Base-by-base conservation (phyloP, 1,140 invertebrate genomes). In the Brachionus paranguensis region DNA sequence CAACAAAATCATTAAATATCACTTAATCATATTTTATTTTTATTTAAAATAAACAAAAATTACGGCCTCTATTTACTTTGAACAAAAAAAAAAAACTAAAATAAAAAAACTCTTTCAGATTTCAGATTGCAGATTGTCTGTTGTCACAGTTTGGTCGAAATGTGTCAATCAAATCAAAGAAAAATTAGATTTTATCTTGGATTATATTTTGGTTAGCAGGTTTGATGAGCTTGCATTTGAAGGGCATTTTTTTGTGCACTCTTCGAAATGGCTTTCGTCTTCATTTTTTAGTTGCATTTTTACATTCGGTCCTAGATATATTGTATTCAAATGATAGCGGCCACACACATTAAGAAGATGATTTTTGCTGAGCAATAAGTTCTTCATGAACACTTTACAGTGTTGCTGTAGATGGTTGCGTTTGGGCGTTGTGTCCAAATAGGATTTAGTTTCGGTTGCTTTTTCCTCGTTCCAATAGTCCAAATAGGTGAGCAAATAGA, bases 401-500 rank as follows among this genome's bases (percentile, higher is more conserved):
- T 64, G 10, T 47, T 45, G 37, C 27, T 37, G 20, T 6, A 33
- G 24, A 14, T 20, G 45, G 12, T 76, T 29, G 5, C 78, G 53
- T 29, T 27, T 65, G 0, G 53, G 53, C 43, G 53, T 6, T 79
- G 41, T 33, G 11, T 47, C 53, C 12, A 27, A 20, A 60, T 47
- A 81, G 12, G 17, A 37, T 68, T 33, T 81, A 7, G 10, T 81
- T 24, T 43, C 55, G 8, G 11, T 24, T 1, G 76, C 27, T 33
- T 55, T 64, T 64, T 64, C 64, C 27, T 81, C 53, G 29, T 60
- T 60, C 78, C 78, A 81, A 64, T 64, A 81, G 27, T 81, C 78
- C 11, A 81, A 45, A 68, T 81, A 81, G 11, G 78, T 81, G 10
- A 55, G 78, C 53, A 81, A 60, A 47, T 81, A 81, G 43, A 81